Conservation (phyloP, 2,888 invertebrate genomes). For the Baccha elongata region DNA sequence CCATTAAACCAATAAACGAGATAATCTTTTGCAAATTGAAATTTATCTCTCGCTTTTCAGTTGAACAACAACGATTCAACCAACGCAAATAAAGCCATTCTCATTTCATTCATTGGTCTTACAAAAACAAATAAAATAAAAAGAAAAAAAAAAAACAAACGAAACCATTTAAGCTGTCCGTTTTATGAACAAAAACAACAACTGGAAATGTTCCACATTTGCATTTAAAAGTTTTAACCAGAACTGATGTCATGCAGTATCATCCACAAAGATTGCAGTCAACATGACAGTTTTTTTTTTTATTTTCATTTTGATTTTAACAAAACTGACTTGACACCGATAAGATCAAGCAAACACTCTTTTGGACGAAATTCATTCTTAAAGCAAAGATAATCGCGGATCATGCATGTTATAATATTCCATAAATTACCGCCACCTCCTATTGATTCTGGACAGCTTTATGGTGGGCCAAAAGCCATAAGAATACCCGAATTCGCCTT, state of each 20-base stretch:
- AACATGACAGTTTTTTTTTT: conserved; percentile 44
- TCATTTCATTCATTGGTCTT: conserved; percentile 7
- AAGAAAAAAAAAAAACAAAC: conserved; percentile 43
- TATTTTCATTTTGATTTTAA: not conserved
- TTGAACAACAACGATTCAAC: conserved; percentile 12
- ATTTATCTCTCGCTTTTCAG: conserved; percentile 54
- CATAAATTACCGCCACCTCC: conserved; percentile 62
- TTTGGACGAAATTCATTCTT: conserved; percentile 45
- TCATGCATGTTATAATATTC: conserved; percentile 59
- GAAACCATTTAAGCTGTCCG: conserved; percentile 53
- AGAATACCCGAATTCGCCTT: conserved; percentile 22
- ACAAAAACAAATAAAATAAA: no score
- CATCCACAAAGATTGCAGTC: conserved; percentile 34
- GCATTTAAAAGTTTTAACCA: conserved; percentile 45
- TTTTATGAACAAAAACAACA: conserved; percentile 47
- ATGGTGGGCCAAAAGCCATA: conserved; percentile 4
- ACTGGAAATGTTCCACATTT: conserved; percentile 68
- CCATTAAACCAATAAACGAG: conserved; percentile 64
- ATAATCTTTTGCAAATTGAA: conserved; percentile 72
- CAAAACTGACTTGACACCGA: conserved; percentile 22
- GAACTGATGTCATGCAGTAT: conserved; percentile 35
- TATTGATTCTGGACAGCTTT: conserved; percentile 50
- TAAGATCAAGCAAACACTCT: conserved; percentile 48
- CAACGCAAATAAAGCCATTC: conserved; percentile 59
- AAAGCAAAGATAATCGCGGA: conserved; percentile 53